These are phyloP conservation scores for Rallus crepitans DNA, from an alignment of 2,797 vertebrate genomes.

Conservation along the genomic window DNA sequence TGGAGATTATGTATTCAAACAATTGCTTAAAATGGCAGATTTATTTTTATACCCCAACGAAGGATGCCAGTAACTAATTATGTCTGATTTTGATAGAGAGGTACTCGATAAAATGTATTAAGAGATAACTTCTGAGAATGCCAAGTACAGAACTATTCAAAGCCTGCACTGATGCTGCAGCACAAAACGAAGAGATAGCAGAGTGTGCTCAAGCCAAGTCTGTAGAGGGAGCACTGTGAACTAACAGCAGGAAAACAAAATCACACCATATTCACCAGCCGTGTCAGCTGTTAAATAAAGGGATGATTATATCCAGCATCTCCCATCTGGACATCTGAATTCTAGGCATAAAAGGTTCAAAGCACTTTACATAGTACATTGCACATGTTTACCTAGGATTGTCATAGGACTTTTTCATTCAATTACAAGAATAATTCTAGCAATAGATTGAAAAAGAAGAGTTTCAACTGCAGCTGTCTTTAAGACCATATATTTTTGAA, in stretches of 20 bases:
- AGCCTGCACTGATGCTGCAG: conserved; percentile 57
- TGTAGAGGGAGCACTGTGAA: conserved; percentile 7
- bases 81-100: conserved; percentile 53
- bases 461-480: neutral
- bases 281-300: neutral
- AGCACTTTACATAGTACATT: neutral
- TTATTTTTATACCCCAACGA: conserved; percentile 41
- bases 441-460: neutral
- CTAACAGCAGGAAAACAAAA: conserved; percentile 38
- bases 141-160: conserved; percentile 48
- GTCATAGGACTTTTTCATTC: neutral
- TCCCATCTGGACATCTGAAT: conserved; percentile 27
- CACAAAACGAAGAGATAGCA: conserved; percentile 19
- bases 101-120: conserved; percentile 45
- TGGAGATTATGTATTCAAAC: neutral
- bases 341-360: neutral
- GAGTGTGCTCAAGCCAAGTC: neutral
- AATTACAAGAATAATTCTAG: neutral
- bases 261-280: conserved; percentile 15
- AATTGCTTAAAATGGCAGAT: conserved; percentile 38
- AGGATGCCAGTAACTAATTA: conserved; percentile 42
- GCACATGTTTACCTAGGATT: neutral
- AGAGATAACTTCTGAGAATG: conserved; percentile 45
- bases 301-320: neutral
- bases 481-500: neutral